A percentile compares a stretch with the other conserved stretches of the same genome.
These are phyloP conservation scores for Ariopsis seemanni DNA, from an alignment of 2,113 vertebrate genomes.

Conservation along the genomic window DNA sequence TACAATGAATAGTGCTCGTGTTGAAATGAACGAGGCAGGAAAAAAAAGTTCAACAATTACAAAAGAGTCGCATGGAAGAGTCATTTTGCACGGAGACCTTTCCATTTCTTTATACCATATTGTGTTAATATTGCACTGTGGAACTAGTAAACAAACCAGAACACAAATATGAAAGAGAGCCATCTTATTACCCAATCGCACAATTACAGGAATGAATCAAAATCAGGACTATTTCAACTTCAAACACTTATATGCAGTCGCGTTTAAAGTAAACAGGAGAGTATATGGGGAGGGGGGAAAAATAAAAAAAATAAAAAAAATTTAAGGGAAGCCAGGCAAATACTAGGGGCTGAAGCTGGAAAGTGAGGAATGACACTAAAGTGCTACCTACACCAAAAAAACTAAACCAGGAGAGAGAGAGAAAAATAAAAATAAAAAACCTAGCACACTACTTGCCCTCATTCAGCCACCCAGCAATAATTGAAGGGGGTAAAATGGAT, in stretches of 20 bases:
- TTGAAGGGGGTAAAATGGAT: conserved; percentile 19
- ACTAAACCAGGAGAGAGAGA: no score
- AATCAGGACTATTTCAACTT: conserved; percentile 24
- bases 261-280: background rate
- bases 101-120: conserved; percentile 6
- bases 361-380: conserved; percentile 31
- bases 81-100: conserved; percentile 9
- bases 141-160: conserved; percentile 17
- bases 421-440: background rate
- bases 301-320: conserved; percentile 12
- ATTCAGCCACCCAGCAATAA: conserved; percentile 40
- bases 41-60: background rate
- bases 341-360: conserved; percentile 20
- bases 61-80: background rate
- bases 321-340: background rate
- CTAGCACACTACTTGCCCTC: conserved; percentile 15
- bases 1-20: conserved; percentile 34
- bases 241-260: conserved; percentile 29
- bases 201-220: conserved; percentile 34
- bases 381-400: conserved; percentile 46
- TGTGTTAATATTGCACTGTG: conserved; percentile 26
- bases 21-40: background rate
- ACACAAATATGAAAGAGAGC: background rate
- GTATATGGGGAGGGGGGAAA: background rate
- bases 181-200: conserved; percentile 22